A percentile compares a stretch with the other conserved stretches of the same genome.
Conservation (phyloP, 2,113 vertebrate species). For the Scalopus aquaticus region DNA sequence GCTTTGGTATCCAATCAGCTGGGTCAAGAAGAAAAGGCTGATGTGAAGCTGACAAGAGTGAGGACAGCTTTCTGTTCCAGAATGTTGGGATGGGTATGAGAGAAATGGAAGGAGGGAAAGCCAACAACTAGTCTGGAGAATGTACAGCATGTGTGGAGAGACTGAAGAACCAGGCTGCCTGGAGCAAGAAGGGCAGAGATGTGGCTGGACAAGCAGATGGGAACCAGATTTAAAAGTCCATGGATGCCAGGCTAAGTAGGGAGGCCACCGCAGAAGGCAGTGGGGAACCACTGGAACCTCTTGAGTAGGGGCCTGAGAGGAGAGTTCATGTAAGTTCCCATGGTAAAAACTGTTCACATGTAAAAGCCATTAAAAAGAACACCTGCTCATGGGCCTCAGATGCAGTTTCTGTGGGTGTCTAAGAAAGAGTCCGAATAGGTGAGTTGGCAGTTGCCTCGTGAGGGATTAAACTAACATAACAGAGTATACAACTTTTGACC, state of each 20-base stretch:
- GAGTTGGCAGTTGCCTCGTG: neutral
- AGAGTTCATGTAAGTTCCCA: neutral
- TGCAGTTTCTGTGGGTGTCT: neutral
- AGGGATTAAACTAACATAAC: neutral
- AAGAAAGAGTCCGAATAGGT: neutral
- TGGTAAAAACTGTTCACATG: neutral
- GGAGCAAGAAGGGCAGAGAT: neutral
- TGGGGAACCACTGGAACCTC: neutral
- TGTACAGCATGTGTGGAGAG: neutral
- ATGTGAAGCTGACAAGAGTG: neutral
- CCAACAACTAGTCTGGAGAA: neutral
- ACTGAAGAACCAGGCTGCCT: neutral
- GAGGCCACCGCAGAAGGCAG: neutral
- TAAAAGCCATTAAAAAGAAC: constrained; percentile 28
- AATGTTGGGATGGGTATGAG: neutral
- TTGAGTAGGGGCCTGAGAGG: neutral
- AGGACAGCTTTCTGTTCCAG: neutral
- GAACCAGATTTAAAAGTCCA: neutral
- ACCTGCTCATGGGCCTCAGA: neutral
- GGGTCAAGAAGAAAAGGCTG: neutral
- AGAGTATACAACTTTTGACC: neutral
- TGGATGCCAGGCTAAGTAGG: neutral
- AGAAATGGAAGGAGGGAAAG: neutral
- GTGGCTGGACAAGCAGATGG: neutral
- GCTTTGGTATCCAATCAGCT: neutral